Percentiles rank a stretch among this genome's conserved stretches.
Conservation (phyloP, 1,140 invertebrate species). For the Oryctes rhinoceros region DNA sequence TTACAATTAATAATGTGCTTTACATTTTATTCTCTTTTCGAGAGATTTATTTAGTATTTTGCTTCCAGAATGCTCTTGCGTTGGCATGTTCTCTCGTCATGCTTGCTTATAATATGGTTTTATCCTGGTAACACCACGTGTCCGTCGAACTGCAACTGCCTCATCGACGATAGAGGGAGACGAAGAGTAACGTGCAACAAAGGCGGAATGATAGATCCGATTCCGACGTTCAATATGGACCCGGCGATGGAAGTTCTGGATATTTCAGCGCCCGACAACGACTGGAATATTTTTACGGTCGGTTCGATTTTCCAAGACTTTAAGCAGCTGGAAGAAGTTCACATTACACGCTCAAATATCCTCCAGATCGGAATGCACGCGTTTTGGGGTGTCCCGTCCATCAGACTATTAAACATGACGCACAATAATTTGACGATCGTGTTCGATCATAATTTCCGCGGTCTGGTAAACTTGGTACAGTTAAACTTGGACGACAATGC, state of each 20-base stretch:
- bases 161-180: constrained; percentile 53
- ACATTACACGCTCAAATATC: constrained; percentile 78
- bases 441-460: constrained; percentile 85
- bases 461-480: constrained; percentile 79
- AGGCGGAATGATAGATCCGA: constrained; percentile 69
- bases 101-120: constrained; percentile 55
- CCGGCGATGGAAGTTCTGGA: constrained; percentile 71
- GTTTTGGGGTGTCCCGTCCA: constrained; percentile 79
- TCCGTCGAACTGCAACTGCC: constrained; percentile 56
- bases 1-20: too few species aligned
- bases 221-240: constrained; percentile 71
- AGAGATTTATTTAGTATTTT: constrained; percentile 5
- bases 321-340: constrained; percentile 74
- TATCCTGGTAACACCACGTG: constrained; percentile 58
- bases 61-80: constrained; percentile 45
- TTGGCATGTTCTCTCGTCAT: constrained; percentile 44
- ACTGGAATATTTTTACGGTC: constrained; percentile 75
- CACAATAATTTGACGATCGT: constrained; percentile 79
- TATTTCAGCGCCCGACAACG: constrained; percentile 71
- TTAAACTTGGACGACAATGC: constrained; percentile 87
- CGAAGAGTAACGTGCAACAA: constrained; percentile 60
- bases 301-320: constrained; percentile 77
- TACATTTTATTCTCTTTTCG: not conserved
- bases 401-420: constrained; percentile 75
- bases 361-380: constrained; percentile 81